Conservation (phyloP, 2,113 vertebrate genomes). For the Elgaria multicarinata region DNA sequence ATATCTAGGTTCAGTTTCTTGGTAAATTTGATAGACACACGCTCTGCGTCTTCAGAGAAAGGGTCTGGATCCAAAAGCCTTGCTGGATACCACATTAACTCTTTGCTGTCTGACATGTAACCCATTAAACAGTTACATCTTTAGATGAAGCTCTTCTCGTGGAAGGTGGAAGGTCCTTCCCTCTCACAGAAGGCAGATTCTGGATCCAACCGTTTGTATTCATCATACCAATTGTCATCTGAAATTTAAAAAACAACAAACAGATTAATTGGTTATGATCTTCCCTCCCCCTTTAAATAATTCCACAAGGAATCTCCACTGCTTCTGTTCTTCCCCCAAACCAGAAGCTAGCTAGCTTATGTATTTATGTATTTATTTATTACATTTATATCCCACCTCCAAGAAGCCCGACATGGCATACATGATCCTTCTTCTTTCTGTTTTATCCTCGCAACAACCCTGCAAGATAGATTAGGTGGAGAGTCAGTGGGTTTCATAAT, state of each 20-base stretch:
- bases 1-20: background rate
- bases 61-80: background rate
- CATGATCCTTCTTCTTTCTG: too few species aligned
- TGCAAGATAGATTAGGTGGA: background rate
- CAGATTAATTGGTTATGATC: background rate
- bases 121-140: background rate
- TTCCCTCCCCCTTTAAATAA: background rate
- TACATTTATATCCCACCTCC: too few species aligned
- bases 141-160: too few species aligned
- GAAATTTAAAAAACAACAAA: background rate
- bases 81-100: background rate
- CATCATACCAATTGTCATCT: background rate
- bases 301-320: background rate
- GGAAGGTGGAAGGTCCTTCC: too few species aligned
- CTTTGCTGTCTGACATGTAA: background rate
- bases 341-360: too few species aligned
- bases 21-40: background rate
- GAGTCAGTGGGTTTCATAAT: too few species aligned
- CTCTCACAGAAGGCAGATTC: too few species aligned
- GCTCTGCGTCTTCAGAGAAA: background rate
- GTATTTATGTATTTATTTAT: too few species aligned
- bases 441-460: too few species aligned
- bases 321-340: background rate
- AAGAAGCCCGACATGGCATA: too few species aligned
- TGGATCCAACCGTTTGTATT: background rate